Base-by-base conservation (phyloP, 2,888 invertebrate genomes). In the Masnerella sp. region DNA sequence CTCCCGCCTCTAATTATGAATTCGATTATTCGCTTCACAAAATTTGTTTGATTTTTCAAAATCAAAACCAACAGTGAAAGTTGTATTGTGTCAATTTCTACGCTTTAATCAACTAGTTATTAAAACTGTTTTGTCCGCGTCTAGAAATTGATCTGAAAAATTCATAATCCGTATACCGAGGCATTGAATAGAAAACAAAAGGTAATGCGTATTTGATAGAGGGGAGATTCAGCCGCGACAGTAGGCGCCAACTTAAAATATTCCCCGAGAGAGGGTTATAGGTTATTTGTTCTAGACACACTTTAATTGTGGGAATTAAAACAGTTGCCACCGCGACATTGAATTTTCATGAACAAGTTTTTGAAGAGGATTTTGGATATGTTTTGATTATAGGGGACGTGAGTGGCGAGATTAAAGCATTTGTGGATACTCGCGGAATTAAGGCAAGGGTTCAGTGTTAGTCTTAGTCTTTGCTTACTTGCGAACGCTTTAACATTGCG, bases 401-500 rank as follows among this genome's bases (percentile, higher is more conserved):
- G 28, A 65, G 54, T 54, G 52, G 34, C 15, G n/a, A 68, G 68
- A 68, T 68, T 58, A 67, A 67, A 67, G 58, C 43, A 51, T 67
- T 67, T 58, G 17, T 5, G 18, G n/a, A 34, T 25, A 58, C 58
- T 58, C 32, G 42, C 9, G 12, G 28, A 58, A 51, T 49, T 34
- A 49, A 51, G 34, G n/a, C 22, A 56, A 47, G 28, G 56, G 43
- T 43, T 34, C 36, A 2, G 2, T 54, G 28, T 54, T 62, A 14
- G 42, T 51, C 5, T 42, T 40, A n/a, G n/a, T n/a, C n/a, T n/a
- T n/a, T n/a, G n/a, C n/a, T n/a, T n/a, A n/a, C n/a, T n/a, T n/a
- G n/a, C n/a, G n/a, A n/a, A n/a, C n/a, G n/a, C n/a, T n/a, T n/a
- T n/a, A n/a, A n/a, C n/a, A n/a, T n/a, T n/a, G n/a, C n/a, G n/a